Evolutionary conservation across 2,113 vertebrate species (phyloP), one percentile per base, ranked within the genome.

Genomic region (Anas platyrhynchos): DNA sequence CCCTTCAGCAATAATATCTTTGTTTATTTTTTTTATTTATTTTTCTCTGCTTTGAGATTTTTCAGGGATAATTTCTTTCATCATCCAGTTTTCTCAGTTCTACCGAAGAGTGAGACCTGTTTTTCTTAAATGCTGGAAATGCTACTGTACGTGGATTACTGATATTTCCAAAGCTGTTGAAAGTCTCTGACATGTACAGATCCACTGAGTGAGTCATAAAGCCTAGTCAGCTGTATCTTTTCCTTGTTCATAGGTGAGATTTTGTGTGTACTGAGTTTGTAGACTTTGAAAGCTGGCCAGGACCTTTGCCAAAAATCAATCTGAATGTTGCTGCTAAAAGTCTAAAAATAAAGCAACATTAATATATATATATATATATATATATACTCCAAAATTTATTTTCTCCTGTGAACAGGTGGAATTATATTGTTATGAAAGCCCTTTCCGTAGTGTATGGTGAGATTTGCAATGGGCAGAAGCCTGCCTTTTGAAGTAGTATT

Each of bases 121-220:
- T 96, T 96, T 93, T 96, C 79, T 86, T 83, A 65, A 91, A 83
- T 81, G 41, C 78, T 95, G 91, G 86, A 97, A 91, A 89, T 94
- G 83, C 86, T 95, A 58, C 94, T 91, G 66, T 89, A 54, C 18
- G 2, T 73, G 84, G 41, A 16, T 87, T 96, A 80, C 55, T 89
- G 92, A 56, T 93, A 59, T 71, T 96, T 91, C 79, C 77, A 87
- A 83, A 94, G 71, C 61, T 65, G 72, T 48, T 85, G 69, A 91
- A 81, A 93, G 83, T 73, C 61, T 91, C 73, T 90, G 89, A 96
- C 67, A 50, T 15, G 15, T 65, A 88, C 27, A 88, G 80, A 73
- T 92, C 54, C 0, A 0, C 43, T 38, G 31, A 89, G 52, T 83
- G 78, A 87, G 58, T 81, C 94, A 78, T 86, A 92, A 89, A 91